Evolutionary conservation across 2,797 vertebrate genomes (phyloP).

Genomic region (Streptopelia turtur): DNA sequence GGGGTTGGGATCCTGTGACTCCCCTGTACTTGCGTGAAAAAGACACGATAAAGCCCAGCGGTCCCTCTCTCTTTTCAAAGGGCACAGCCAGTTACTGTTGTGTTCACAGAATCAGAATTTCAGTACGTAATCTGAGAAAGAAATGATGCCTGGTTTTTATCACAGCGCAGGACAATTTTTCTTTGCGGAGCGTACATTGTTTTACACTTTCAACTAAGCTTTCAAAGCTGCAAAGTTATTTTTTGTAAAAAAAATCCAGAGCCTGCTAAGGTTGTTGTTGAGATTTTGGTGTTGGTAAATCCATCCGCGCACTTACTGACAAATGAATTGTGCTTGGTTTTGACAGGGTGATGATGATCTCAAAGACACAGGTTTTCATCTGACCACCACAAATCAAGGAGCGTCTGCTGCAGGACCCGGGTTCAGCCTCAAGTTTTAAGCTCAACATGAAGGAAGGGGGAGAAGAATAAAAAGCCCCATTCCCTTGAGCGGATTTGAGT

Average conservation of each 20-base stretch:
- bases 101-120: background rate
- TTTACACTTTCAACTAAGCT: background rate
- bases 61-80: background rate
- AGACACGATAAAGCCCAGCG: background rate
- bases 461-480: too few species aligned
- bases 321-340: background rate
- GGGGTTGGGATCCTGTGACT: background rate
- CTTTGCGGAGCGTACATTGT: rapidly evolving
- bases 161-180: background rate
- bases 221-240: background rate
- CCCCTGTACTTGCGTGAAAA: background rate
- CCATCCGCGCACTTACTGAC: background rate
- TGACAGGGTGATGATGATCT: slow-evolving; percentile 93
- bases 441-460: rapidly evolving
- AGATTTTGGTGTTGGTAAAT: background rate
- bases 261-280: background rate
- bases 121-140: background rate
- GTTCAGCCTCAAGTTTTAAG: slow-evolving; percentile 96
- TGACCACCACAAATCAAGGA: slow-evolving; percentile 96
- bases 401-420: slow-evolving; percentile 94
- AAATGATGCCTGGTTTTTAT: background rate
- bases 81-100: background rate
- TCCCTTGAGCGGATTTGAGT: too few species aligned
- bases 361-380: slow-evolving; percentile 95
- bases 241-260: background rate